Base-by-base conservation (phyloP, 1,140 invertebrate species). In the Drosophila nasuta region DNA sequence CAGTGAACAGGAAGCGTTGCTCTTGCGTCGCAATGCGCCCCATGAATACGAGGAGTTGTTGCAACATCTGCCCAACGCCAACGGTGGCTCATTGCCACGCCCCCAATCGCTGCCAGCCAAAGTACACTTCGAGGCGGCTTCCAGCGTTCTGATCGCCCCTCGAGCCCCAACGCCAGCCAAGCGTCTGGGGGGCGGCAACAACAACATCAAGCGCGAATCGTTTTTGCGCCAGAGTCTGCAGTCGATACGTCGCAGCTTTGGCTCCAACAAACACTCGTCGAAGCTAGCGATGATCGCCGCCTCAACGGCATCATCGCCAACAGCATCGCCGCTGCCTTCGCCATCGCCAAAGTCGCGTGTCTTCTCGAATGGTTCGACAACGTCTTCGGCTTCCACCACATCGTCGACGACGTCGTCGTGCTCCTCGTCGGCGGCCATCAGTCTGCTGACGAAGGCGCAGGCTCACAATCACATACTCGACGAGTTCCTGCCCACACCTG, bases 211-310 rank as follows among this genome's bases (percentile, higher is more conserved):
- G 20, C 71, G 85, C 4, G 82, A 82, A 28, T 86, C 85, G 0
- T 89, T 89, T 59, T 35, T 89, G 28, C 75, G 82, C 6, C 82
- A 89, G 25, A 89, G 85, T 20, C 13, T 89, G 17, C 85, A 89
- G 52, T 80, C 82, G 11, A 86, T 89, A 58, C 79, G 85, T 1
- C 75, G 85, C 6, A 89, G 85, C 59, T 89, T 89, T 57, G 70
- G 75, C 10, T 76, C 82, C 11, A 64, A 54, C 45, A 87, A 83
- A 56, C 72, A 81, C 17, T 33, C 68, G 11, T n/a, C 45, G 8
- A 79, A 79, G 38, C n/a, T 73, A 20, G 38, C 71, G 64, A 56
- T 62, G 10, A 54, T 48, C 54, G 20, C 8, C 45, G 28, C 28
- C 17, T 8, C 35, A 8, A 3, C 35, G 35, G 8, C 35, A 8